Percentiles rank a stretch among this genome's conserved stretches.
phyloP scores from a whole-genome alignment of 1,140 invertebrate species.

The Leptinotarsa texana region DNA sequence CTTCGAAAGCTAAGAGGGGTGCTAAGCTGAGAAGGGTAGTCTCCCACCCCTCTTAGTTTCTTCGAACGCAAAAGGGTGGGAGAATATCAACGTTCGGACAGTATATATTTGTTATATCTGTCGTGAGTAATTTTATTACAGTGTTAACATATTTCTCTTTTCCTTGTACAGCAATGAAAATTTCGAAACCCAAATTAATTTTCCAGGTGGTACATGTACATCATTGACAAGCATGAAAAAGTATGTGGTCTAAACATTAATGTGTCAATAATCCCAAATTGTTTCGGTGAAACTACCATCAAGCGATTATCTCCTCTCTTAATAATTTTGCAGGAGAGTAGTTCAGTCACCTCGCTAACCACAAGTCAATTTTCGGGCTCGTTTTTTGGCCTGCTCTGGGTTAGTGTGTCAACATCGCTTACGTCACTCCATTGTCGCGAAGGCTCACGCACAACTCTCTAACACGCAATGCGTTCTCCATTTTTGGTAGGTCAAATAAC shows the following conservation, averaged over 20 bases:
- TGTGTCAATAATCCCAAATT: slow-evolving; percentile 34
- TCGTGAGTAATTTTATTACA: too few species aligned
- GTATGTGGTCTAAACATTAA: neutral
- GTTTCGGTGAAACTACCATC: slow-evolving; percentile 37
- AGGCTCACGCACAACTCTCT: slow-evolving; percentile 13
- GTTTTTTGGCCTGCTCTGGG: slow-evolving; percentile 36
- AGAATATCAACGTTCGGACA: too few species aligned
- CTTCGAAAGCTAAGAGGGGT: too few species aligned
- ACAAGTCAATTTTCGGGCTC: slow-evolving; percentile 29
- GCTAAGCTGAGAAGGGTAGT: too few species aligned
- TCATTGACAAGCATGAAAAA: neutral
- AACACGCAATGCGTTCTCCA: slow-evolving; percentile 2
- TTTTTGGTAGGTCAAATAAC: neutral
- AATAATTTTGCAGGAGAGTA: slow-evolving; percentile 3
- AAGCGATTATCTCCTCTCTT: neutral
- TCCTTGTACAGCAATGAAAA: neutral
- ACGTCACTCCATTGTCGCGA: slow-evolving; percentile 31
- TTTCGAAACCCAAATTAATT: neutral
- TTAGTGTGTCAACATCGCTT: slow-evolving; percentile 37
- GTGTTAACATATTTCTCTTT: too few species aligned
- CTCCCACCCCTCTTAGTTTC: too few species aligned
- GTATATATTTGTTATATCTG: too few species aligned
- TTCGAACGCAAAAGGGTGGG: too few species aligned
- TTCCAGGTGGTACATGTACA: neutral
- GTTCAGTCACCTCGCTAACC: slow-evolving; percentile 23